These are phyloP conservation scores for Mus caroli DNA, from an alignment of 2,797 vertebrate genomes.

Conservation along the genomic window DNA sequence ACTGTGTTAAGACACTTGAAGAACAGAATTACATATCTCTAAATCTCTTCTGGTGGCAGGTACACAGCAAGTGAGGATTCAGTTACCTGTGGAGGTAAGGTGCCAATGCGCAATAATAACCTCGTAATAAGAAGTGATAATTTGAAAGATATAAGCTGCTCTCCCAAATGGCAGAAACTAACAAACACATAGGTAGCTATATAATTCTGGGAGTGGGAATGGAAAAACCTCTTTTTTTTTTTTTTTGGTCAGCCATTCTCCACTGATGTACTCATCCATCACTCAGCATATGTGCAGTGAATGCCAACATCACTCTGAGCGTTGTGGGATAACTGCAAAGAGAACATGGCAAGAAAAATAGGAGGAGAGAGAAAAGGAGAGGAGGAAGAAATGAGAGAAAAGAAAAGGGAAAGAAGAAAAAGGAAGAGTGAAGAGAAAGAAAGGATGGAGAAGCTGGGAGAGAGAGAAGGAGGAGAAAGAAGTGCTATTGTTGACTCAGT, in stretches of 20 bases:
- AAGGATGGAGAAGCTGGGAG: neutral
- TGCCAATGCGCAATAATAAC: neutral
- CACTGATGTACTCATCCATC: accelerated
- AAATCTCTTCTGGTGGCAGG: neutral
- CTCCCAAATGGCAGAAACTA: neutral
- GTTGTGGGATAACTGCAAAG: too few species aligned
- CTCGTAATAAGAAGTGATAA: neutral
- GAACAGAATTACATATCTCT: neutral
- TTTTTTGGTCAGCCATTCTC: neutral
- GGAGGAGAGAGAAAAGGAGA: neutral
- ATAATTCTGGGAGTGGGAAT: neutral
- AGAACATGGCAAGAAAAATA: neutral
- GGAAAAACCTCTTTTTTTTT: neutral
- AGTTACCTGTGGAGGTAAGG: neutral
- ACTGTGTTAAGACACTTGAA: neutral
- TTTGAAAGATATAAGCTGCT: neutral
- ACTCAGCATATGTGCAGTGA: neutral
- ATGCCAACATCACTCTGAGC: neutral
- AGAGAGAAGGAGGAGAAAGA: too few species aligned
- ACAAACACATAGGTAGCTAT: neutral
- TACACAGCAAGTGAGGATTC: neutral
- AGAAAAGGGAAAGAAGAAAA: neutral
- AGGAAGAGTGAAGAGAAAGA: neutral
- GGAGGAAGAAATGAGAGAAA: neutral
- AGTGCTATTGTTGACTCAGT: neutral